Evolutionary conservation across 2,113 vertebrate species (phyloP), one percentile per base, ranked within the genome.

Genomic region (Oceanodroma tethys): DNA sequence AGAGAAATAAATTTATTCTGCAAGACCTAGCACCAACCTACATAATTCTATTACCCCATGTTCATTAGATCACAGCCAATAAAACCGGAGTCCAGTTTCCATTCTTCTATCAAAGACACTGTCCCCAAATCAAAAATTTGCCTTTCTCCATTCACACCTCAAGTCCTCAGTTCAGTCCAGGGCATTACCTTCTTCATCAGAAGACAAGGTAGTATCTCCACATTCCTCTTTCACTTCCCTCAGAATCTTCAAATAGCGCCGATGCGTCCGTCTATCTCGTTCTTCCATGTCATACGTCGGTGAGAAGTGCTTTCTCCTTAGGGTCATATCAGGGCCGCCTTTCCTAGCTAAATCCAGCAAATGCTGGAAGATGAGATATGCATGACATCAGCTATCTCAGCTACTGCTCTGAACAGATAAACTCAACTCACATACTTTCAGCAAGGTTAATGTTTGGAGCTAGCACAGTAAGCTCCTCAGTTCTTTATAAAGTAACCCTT

Each of bases 221-320:
- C 99, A 99, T 86, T 99, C 99, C 34, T 98, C 98, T 89, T 99
- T 99, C 85, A 99, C 99, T 59, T 99, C 99, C 93, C 98, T 98
- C 91, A 99, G 95, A 78, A 99, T 99, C 76, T 99, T 99, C 88
- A 98, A 93, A 85, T 99, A 98, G 89, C 99, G 98, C 81, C 98
- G 98, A 86, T 98, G 98, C 2, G 99, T 98, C 32, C 98, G 97
- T 56, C 98, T 98, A 92, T 99, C 99, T 40, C 99, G 98, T 67
- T 99, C 98, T 90, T 99, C 99, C 0, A 98, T 95, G 4, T 98
- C 98, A 5, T 97, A 98, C 1, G 98, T 98, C 0, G 96, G 89
- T 4, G 97, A 95, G 13, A 98, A 97, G 38, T 98, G 96, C 88
- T 97, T 98, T 59, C 98, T 98, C 91, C 98, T 99, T 5, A 98